Evolutionary conservation across 2,797 vertebrate genomes (phyloP).

Genomic region (Mycteria americana): DNA sequence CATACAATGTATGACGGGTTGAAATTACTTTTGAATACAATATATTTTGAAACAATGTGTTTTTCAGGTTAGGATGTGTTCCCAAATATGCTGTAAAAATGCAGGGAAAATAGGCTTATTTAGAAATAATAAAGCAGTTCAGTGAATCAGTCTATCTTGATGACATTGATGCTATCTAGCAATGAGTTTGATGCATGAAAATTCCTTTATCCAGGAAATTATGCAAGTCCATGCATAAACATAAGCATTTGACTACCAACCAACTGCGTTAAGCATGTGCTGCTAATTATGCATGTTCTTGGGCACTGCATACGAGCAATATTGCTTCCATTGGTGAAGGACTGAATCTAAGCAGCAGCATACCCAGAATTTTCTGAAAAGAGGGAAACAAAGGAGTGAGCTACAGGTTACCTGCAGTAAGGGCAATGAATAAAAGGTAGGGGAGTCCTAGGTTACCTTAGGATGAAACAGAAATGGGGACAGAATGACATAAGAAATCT

Average conservation of each 20-base stretch:
- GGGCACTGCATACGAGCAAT: background rate
- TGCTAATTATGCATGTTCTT: background rate
- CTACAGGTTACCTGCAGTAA: background rate
- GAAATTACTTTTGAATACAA: background rate
- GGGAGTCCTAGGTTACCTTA: background rate
- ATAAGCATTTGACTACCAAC: background rate
- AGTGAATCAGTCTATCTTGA: background rate
- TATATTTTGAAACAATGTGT: background rate
- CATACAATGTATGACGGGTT: background rate
- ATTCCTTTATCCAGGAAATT: background rate
- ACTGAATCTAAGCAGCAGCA: background rate
- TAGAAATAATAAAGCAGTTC: conserved; percentile 14
- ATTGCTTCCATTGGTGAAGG: background rate
- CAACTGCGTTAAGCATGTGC: background rate
- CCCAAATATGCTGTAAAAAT: conserved; percentile 10
- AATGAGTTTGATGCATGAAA: background rate
- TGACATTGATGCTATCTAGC: background rate
- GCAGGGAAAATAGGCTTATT: background rate
- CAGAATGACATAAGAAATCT: background rate
- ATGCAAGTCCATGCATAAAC: background rate
- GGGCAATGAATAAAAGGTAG: background rate
- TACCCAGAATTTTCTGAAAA: background rate
- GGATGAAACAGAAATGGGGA: background rate
- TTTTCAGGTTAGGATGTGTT: background rate
- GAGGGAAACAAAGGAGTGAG: background rate